These are phyloP conservation scores for Xenus cinereus DNA, from an alignment of 2,113 vertebrate species.

Conservation along the genomic window DNA sequence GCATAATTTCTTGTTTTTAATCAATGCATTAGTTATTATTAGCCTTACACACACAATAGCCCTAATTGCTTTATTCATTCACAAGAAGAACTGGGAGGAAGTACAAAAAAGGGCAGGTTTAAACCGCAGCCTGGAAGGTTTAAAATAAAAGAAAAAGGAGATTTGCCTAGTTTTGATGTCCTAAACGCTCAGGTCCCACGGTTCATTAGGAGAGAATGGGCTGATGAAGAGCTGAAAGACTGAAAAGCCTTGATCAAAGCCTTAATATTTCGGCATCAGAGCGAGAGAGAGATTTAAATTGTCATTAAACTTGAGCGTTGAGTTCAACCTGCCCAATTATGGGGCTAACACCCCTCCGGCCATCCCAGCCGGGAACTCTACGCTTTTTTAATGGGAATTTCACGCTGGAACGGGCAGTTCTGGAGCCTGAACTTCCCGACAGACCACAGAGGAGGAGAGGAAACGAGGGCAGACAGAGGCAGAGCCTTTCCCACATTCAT, in stretches of 20 bases:
- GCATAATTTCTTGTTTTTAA: neutral
- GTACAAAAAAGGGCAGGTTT: neutral
- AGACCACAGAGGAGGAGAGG: neutral
- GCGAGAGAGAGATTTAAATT: neutral
- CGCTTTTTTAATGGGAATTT: neutral
- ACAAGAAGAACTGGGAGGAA: neutral
- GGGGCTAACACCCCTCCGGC: neutral
- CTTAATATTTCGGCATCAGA: neutral
- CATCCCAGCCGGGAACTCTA: fast-evolving
- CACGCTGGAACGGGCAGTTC: neutral
- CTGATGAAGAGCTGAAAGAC: neutral
- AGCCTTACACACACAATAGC: neutral
- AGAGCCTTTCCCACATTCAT: neutral
- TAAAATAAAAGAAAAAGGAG: neutral
- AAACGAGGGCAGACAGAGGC: neutral
- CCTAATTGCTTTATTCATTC: neutral
- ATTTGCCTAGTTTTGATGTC: neutral
- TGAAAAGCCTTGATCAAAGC: neutral
- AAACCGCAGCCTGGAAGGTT: neutral
- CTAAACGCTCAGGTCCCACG: neutral
- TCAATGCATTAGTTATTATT: neutral
- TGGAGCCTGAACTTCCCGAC: neutral
- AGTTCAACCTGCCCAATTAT: neutral
- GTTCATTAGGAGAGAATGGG: neutral
- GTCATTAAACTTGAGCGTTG: neutral